These are phyloP conservation scores for Drosophila melanosoma DNA, from an alignment of 2,888 invertebrate genomes.

Conservation along the genomic window DNA sequence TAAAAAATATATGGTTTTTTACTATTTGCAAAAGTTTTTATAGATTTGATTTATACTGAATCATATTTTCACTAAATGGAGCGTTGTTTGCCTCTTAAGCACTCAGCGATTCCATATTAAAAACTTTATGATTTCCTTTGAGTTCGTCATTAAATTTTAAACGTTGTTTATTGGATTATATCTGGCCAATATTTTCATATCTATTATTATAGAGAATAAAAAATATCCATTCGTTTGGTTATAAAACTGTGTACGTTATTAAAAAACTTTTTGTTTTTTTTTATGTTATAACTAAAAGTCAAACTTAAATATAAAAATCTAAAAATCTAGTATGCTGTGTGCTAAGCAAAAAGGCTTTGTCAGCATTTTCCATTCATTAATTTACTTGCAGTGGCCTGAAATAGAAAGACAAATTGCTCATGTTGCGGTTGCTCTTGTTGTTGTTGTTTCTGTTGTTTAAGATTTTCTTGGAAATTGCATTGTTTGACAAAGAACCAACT, in stretches of 20 bases:
- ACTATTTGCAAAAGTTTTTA: neutral
- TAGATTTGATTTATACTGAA: neutral
- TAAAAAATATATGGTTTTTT: neutral
- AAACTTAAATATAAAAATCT: neutral
- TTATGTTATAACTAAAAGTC: neutral
- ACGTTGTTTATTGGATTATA: slow-evolving; percentile 20
- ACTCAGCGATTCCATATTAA: neutral
- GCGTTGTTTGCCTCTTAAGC: neutral
- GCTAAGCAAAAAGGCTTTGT: slow-evolving; percentile 12
- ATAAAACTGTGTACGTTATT: slow-evolving; percentile 2
- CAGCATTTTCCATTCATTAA: slow-evolving; percentile 45
- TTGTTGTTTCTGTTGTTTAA: slow-evolving; percentile 5
- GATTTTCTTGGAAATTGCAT: slow-evolving; percentile 64
- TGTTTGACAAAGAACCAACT: slow-evolving; percentile 61
- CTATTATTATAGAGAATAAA: slow-evolving; percentile 5
- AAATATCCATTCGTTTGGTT: slow-evolving; percentile 7
- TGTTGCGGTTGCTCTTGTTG: slow-evolving; percentile 45
- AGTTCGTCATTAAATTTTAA: slow-evolving; percentile 24
- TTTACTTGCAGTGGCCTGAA: slow-evolving; percentile 45
- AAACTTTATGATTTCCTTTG: slow-evolving; percentile 18
- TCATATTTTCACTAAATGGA: neutral
- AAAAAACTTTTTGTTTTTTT: slow-evolving; percentile 5
- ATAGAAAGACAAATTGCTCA: slow-evolving; percentile 47
- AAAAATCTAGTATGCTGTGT: neutral
- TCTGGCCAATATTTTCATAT: slow-evolving; percentile 4